Percentiles rank a stretch among this genome's conserved stretches.
These are phyloP conservation scores for Puntigrus tetrazona DNA, from an alignment of 2,113 vertebrate species.

Conservation along the genomic window DNA sequence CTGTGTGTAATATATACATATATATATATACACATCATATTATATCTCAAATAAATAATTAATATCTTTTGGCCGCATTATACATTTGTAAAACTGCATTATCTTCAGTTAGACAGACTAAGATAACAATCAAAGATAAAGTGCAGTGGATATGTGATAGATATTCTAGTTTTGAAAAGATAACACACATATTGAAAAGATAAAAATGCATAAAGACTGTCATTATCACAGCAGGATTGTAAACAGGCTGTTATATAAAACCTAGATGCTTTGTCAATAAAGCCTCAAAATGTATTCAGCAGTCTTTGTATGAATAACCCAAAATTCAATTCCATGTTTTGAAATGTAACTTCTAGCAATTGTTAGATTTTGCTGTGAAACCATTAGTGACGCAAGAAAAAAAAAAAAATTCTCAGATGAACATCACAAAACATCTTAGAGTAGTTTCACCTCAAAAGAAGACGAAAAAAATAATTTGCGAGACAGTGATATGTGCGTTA, in stretches of 20 bases:
- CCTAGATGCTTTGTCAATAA: neutral
- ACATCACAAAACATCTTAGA: neutral
- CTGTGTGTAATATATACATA: too few species aligned
- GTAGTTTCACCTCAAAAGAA: neutral
- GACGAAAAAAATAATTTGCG: neutral
- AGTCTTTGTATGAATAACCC: neutral
- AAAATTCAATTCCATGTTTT: neutral
- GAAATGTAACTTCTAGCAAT: neutral
- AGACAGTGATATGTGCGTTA: neutral
- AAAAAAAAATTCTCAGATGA: neutral
- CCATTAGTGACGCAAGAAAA: neutral
- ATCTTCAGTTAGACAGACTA: neutral
- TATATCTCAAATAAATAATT: too few species aligned
- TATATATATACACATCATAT: too few species aligned
- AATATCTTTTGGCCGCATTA: neutral
- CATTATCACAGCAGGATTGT: slow-evolving; percentile 19
- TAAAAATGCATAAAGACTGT: slow-evolving; percentile 8
- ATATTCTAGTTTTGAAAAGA: slow-evolving; percentile 39
- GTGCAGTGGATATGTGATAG: neutral
- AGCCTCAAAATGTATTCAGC: neutral
- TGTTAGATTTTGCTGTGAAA: neutral
- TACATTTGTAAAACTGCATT: neutral
- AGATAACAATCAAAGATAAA: neutral
- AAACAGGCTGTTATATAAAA: neutral
- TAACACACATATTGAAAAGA: too few species aligned